These are phyloP conservation scores for Acanthosepion lycidas DNA, from an alignment of 2,888 invertebrate species.

Conservation along the genomic window DNA sequence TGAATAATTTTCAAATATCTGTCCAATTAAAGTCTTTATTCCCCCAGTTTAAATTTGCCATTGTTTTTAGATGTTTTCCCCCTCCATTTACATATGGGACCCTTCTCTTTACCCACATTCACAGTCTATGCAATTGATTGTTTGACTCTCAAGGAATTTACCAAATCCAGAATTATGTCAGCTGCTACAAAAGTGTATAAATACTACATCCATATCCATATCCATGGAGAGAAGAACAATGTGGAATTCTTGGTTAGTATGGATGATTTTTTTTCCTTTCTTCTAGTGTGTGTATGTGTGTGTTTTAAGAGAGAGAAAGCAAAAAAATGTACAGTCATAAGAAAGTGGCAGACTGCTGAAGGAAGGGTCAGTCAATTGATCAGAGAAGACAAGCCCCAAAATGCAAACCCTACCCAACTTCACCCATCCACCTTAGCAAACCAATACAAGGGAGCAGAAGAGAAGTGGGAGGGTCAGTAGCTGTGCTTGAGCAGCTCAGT, in stretches of 20 bases:
- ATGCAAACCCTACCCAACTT: background rate
- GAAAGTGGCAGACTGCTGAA: background rate
- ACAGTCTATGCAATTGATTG: background rate
- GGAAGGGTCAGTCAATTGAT: too few species aligned
- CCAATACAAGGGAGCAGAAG: too few species aligned
- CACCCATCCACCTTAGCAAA: background rate
- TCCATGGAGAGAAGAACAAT: background rate
- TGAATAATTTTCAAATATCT: constrained; percentile 23
- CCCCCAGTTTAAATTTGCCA: background rate
- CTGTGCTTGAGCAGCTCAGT: background rate
- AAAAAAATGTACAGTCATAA: background rate
- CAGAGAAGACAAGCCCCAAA: background rate
- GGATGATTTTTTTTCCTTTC: background rate
- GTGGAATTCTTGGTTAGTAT: background rate
- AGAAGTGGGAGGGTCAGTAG: background rate
- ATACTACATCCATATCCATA: too few species aligned
- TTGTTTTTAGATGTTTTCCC: background rate
- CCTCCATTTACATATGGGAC: background rate
- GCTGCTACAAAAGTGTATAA: background rate
- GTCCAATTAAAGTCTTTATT: background rate
- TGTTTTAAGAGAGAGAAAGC: background rate
- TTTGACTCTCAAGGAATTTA: background rate
- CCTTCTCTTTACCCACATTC: background rate
- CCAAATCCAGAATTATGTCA: background rate
- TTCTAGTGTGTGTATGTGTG: background rate